Percentiles rank a stretch among this genome's conserved stretches.
phyloP scores from a whole-genome alignment of 1,140 invertebrate genomes.

The Maconellicoccus hirsutus region DNA sequence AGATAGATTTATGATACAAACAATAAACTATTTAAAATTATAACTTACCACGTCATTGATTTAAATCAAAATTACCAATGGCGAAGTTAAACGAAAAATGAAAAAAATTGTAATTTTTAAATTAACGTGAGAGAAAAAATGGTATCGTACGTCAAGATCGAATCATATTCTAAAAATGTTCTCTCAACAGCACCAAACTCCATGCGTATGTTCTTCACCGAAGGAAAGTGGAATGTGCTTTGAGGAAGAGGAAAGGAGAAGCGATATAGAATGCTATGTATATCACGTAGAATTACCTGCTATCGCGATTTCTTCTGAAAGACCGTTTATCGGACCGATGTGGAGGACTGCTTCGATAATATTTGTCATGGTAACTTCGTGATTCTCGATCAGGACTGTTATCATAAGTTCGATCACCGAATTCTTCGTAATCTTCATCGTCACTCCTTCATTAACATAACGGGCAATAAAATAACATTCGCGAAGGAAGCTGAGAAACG shows the following conservation, averaged over 20 bases:
- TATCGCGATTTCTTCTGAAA: neutral
- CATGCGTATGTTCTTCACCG: no score
- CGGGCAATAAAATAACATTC: neutral
- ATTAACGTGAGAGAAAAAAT: no score
- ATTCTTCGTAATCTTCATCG: slow-evolving; percentile 11
- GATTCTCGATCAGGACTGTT: slow-evolving; percentile 1
- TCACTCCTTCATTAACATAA: neutral
- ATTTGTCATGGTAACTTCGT: neutral
- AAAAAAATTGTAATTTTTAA: no score
- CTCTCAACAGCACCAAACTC: no score
- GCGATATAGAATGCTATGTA: neutral
- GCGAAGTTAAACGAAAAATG: no score
- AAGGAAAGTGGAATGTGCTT: neutral
- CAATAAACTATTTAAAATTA: no score
- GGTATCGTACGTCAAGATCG: no score
- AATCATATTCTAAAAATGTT: no score
- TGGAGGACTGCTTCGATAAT: neutral
- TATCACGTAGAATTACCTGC: neutral
- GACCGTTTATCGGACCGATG: neutral
- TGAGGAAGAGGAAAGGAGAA: neutral
- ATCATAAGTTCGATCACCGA: neutral
- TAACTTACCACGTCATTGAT: no score
- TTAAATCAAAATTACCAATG: no score
- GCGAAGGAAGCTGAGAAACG: neutral
- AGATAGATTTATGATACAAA: no score